These are phyloP conservation scores for Virgularia gustaviana DNA, from an alignment of 92 coral and sea anemone genomes.

Conservation along the genomic window DNA sequence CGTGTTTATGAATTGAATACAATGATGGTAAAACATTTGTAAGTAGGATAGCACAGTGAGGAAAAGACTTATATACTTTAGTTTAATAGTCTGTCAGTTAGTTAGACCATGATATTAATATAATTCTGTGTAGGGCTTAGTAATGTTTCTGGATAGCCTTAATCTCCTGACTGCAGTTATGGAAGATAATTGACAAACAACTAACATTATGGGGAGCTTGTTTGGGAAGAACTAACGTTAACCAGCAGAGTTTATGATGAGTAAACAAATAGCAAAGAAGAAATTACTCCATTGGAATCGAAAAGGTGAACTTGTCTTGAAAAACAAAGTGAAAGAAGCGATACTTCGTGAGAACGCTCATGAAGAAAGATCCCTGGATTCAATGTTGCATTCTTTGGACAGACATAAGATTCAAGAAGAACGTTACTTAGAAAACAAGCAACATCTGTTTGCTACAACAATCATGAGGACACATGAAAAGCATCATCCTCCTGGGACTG, in stretches of 20 bases:
- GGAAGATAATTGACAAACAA: too few species aligned
- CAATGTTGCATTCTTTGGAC: constrained; percentile 19
- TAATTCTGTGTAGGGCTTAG: too few species aligned
- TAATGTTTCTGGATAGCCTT: too few species aligned
- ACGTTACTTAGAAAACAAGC: constrained; percentile 19
- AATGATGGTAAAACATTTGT: too few species aligned
- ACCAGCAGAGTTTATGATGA: constrained; percentile 21
- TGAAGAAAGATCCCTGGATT: constrained; percentile 77
- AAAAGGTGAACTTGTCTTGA: constrained; percentile 86
- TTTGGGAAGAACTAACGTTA: too few species aligned
- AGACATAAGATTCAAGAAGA: constrained; percentile 14
- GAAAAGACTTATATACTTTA: too few species aligned
- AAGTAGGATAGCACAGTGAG: too few species aligned
- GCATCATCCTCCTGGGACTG: not conserved
- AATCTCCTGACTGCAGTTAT: too few species aligned
- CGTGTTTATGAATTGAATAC: too few species aligned
- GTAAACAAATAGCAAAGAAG: not conserved
- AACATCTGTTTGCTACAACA: constrained; percentile 12
- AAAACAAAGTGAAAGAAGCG: constrained; percentile 78
- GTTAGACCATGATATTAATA: too few species aligned
- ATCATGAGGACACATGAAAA: not conserved
- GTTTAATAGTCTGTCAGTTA: too few species aligned
- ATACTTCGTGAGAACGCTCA: constrained; percentile 82
- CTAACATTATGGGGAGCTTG: too few species aligned
- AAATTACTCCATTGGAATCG: constrained; percentile 49